These are phyloP conservation scores for Alces alces DNA, from an alignment of 2,113 vertebrate genomes.

Conservation along the genomic window DNA sequence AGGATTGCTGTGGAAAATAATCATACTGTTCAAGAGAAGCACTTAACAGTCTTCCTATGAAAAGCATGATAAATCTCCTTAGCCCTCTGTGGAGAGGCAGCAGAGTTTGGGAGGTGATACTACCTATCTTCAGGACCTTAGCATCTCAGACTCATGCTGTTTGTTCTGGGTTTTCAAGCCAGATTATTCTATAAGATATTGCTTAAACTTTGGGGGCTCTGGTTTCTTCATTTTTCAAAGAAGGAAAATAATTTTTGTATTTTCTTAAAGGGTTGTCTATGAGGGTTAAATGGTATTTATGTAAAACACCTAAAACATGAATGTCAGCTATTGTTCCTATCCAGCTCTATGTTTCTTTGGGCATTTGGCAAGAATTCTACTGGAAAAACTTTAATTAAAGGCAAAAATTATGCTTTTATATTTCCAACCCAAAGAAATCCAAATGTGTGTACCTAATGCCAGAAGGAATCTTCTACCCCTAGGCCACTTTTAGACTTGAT, in stretches of 20 bases:
- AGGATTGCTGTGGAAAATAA: not conserved
- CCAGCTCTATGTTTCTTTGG: not conserved
- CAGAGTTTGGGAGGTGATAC: not conserved
- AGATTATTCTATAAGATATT: not conserved
- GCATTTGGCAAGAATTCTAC: not conserved
- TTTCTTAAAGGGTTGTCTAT: not conserved
- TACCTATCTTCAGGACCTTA: not conserved
- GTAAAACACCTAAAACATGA: not conserved
- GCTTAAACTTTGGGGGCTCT: not conserved
- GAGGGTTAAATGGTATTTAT: not conserved
- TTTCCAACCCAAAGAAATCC: slow-evolving; percentile 34
- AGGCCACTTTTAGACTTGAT: not conserved
- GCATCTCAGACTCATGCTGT: not conserved
- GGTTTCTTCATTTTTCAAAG: slow-evolving; percentile 2
- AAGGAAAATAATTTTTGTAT: not conserved
- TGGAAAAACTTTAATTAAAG: not conserved
- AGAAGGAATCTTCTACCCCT: not conserved
- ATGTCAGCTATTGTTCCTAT: not conserved
- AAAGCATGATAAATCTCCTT: not conserved
- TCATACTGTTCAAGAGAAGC: not conserved
- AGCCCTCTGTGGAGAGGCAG: not conserved
- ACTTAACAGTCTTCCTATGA: not conserved
- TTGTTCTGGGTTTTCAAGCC: not conserved
- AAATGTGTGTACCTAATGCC: not conserved
- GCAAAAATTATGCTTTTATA: slow-evolving; percentile 12